phyloP scores from a whole-genome alignment of 1,140 invertebrate genomes.

The Sycobia sp. region DNA sequence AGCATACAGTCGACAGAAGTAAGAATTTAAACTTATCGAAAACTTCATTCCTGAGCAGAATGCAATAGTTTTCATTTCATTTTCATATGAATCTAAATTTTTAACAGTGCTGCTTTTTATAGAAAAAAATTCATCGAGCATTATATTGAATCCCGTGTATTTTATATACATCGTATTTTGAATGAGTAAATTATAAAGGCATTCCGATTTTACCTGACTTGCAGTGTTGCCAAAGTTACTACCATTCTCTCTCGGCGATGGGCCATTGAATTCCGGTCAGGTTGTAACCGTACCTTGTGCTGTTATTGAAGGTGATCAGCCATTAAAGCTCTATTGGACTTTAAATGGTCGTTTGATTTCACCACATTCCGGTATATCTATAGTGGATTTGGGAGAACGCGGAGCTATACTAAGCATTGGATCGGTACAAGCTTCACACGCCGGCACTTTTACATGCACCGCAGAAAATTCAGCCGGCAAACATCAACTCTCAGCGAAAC shows the following conservation, averaged over 20 bases:
- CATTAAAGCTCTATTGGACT: constrained; percentile 67
- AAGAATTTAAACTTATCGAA: too few relatives aligned
- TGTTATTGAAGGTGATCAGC: constrained; percentile 63
- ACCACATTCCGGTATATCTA: constrained; percentile 65
- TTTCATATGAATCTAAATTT: too few relatives aligned
- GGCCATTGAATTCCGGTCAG: constrained; percentile 61
- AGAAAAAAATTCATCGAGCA: too few relatives aligned
- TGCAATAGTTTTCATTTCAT: background rate
- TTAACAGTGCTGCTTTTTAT: too few relatives aligned
- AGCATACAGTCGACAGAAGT: background rate
- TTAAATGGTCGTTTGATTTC: constrained; percentile 68
- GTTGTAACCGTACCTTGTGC: constrained; percentile 62
- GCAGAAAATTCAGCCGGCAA: constrained; percentile 76
- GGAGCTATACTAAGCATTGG: constrained; percentile 76
- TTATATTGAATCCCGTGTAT: too few relatives aligned
- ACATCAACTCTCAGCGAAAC: constrained; percentile 66
- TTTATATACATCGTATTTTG: too few relatives aligned
- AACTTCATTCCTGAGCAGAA: background rate
- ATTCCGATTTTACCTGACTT: constrained; percentile 43
- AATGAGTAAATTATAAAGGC: too few relatives aligned
- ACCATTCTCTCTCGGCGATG: constrained; percentile 67
- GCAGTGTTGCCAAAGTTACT: constrained; percentile 67
- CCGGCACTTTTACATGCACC: constrained; percentile 82
- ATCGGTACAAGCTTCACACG: constrained; percentile 71
- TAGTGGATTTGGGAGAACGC: constrained; percentile 71